Evolutionary conservation across 2,113 vertebrate genomes (phyloP).

Genomic region (Zosterops lateralis): DNA sequence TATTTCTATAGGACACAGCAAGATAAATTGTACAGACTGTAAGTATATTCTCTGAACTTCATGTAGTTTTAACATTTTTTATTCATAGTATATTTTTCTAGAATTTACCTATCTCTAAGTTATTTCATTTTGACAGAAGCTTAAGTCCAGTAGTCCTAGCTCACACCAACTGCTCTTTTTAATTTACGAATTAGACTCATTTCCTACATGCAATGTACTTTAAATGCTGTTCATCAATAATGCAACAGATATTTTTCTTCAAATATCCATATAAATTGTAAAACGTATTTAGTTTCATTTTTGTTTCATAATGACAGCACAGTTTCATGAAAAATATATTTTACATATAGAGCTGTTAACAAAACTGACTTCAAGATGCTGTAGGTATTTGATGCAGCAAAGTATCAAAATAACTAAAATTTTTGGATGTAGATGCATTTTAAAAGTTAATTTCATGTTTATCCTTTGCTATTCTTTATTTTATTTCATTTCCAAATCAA

Average conservation of each 20-base stretch:
- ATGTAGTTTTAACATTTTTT: background rate
- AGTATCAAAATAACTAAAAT: background rate
- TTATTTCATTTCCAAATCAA: background rate
- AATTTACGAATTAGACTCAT: slow-evolving; percentile 40
- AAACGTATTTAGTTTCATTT: slow-evolving; percentile 33
- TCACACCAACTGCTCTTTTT: slow-evolving; percentile 10
- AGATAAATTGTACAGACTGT: background rate
- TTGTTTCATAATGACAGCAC: slow-evolving; percentile 17
- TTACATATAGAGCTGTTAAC: background rate
- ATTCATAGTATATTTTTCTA: background rate
- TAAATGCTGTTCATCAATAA: slow-evolving; percentile 31
- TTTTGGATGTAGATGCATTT: background rate
- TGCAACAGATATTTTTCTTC: slow-evolving; percentile 30
- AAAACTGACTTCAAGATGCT: background rate
- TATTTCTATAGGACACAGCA: background rate
- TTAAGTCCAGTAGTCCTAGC: background rate
- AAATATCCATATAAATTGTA: slow-evolving; percentile 33
- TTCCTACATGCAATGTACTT: slow-evolving; percentile 24
- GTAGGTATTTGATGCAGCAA: background rate
- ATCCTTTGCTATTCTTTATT: background rate
- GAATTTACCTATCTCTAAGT: background rate
- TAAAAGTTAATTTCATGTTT: background rate
- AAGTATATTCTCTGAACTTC: background rate
- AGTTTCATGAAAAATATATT: background rate
- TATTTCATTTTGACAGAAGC: background rate